These are phyloP conservation scores for Oryzias melastigma DNA, from an alignment of 2,113 vertebrate genomes.

Conservation along the genomic window DNA sequence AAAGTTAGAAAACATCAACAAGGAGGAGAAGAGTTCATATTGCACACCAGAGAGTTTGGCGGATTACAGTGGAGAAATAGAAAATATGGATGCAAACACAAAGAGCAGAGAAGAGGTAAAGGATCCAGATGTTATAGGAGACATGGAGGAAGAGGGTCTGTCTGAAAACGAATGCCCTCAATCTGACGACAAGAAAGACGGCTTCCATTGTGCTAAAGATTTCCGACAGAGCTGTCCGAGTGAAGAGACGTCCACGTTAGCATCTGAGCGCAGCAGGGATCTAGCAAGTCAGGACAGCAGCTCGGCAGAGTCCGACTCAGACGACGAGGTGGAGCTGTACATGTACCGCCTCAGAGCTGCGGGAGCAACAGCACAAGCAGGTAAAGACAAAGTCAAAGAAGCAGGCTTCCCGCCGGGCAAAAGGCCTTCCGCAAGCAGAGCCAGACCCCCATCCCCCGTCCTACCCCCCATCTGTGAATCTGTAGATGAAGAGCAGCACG, in stretches of 20 bases:
- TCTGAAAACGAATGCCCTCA: conserved; percentile 14
- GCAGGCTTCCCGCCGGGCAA: conserved; percentile 18
- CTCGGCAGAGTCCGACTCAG: conserved; percentile 66
- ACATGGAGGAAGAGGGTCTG: conserved; percentile 6
- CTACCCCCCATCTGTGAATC: conserved; percentile 73
- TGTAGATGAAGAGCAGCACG: conserved; percentile 64
- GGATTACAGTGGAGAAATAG: neutral
- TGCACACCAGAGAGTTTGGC: neutral
- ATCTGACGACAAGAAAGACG: conserved; percentile 14
- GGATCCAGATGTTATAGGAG: conserved; percentile 12
- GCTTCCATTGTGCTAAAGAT: neutral
- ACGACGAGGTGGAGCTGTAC: conserved; percentile 76
- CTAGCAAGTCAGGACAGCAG: conserved; percentile 11
- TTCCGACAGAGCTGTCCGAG: conserved; percentile 5
- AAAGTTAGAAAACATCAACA: conserved; percentile 2
- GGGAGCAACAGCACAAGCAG: conserved; percentile 16
- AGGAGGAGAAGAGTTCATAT: conserved; percentile 12
- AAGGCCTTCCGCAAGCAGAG: conserved; percentile 41
- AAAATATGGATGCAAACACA: conserved; percentile 6
- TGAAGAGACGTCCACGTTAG: neutral
- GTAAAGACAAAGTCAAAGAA: conserved; percentile 18
- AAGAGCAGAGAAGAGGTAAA: conserved; percentile 12
- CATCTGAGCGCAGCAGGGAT: conserved; percentile 28
- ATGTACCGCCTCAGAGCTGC: conserved; percentile 67
- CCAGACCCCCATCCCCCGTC: conserved; percentile 34